A percentile compares a stretch with the other conserved stretches of the same genome.
phyloP scores from a whole-genome alignment of 92 coral and sea anemone genomes.

The Umimayanthus kanabou region DNA sequence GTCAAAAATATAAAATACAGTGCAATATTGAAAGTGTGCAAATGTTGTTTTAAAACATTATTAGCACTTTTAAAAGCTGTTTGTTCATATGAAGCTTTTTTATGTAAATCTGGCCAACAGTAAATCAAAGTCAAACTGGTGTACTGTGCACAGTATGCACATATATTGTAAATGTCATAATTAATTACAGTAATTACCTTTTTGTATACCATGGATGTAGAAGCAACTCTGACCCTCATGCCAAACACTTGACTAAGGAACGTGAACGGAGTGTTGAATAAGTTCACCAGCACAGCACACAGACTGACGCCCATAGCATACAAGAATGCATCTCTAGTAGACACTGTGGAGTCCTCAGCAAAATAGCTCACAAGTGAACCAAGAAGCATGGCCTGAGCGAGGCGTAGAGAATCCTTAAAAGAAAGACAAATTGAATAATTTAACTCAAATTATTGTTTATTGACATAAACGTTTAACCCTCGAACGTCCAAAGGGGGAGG shows the following conservation, averaged over 20 bases:
- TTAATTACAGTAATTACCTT: constrained; percentile 51
- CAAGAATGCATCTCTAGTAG: constrained; percentile 51
- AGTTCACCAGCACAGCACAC: constrained; percentile 51
- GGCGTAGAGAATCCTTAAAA: constrained; percentile 54
- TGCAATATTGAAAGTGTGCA: no score
- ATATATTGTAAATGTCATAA: no score
- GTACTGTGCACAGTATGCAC: no score
- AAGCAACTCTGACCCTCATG: constrained; percentile 64
- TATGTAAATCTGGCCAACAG: no score
- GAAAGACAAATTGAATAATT: background rate
- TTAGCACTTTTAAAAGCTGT: no score
- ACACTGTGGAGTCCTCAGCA: constrained; percentile 58
- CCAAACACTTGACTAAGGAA: constrained; percentile 63
- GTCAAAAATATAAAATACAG: no score
- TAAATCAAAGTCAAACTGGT: no score
- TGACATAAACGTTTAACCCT: no score
- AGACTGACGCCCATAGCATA: constrained; percentile 59
- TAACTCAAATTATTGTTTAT: no score
- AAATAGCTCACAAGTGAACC: constrained; percentile 57
- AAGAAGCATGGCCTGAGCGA: constrained; percentile 58
- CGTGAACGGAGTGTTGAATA: constrained; percentile 61
- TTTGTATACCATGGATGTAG: constrained; percentile 56
- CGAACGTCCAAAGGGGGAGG: no score
- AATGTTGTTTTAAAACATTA: no score
- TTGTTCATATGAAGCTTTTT: no score